phyloP scores from a whole-genome alignment of 2,797 vertebrate genomes.

The Falco columbarius region DNA sequence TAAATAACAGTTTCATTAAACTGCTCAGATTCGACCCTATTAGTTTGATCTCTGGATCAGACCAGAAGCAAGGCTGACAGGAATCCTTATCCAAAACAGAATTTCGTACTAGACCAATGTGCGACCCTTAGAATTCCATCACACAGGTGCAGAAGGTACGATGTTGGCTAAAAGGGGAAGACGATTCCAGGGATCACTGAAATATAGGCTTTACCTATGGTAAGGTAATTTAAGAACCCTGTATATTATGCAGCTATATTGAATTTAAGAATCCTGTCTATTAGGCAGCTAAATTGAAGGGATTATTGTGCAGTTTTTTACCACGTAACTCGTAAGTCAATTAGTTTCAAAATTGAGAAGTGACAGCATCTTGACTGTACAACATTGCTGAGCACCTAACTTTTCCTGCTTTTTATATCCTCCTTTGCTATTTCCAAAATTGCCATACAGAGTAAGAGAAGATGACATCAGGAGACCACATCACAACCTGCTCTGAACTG shows the following conservation, averaged over 20 bases:
- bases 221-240: background rate
- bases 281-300: background rate
- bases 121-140: background rate
- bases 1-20: conserved; percentile 13
- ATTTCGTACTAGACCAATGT: background rate
- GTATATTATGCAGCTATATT: background rate
- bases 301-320: background rate
- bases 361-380: background rate
- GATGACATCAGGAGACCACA: background rate
- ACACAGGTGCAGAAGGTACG: background rate
- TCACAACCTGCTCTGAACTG: background rate
- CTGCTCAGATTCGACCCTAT: background rate
- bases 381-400: background rate
- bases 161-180: background rate
- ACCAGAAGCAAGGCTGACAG: background rate
- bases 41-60: background rate
- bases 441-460: background rate
- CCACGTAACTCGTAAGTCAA: background rate
- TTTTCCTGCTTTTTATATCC: background rate
- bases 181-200: background rate
- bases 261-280: background rate
- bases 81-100: background rate
- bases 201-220: background rate
- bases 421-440: background rate
- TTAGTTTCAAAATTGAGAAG: background rate